Percentiles rank a stretch among this genome's conserved stretches.
Evolutionary conservation across 2,888 invertebrate species (phyloP).

Genomic region (Acanthosepion lycidas): DNA sequence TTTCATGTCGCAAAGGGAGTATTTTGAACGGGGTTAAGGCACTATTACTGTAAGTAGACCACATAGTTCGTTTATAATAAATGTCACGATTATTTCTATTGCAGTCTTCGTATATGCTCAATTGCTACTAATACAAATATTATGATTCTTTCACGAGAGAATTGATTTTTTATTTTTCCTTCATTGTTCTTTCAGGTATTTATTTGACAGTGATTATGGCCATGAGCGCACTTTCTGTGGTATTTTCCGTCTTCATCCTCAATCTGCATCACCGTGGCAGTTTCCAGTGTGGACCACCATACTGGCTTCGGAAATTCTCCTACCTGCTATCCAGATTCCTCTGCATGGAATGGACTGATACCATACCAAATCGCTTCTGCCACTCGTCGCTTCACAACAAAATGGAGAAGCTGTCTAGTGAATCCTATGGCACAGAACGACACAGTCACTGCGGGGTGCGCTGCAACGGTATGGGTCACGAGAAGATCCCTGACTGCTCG

Average conservation of each 20-base stretch:
- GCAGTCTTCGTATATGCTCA: no score
- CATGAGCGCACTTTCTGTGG: conserved; percentile 74
- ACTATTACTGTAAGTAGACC: no score
- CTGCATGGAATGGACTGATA: conserved; percentile 55
- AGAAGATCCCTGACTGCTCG: conserved; percentile 41
- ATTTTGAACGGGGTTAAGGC: no score
- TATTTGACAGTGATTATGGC: conserved; percentile 76
- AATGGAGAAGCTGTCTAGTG: conserved; percentile 41
- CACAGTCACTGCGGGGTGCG: conserved; percentile 43
- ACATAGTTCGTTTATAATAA: no score
- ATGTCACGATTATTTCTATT: no score
- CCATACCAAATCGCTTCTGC: conserved; percentile 36
- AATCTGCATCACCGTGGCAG: conserved; percentile 74
- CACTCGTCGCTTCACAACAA: conserved; percentile 42
- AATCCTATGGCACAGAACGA: conserved; percentile 46
- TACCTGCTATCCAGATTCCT: conserved; percentile 56
- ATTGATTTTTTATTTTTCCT: neutral
- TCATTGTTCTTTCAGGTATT: conserved; percentile 66
- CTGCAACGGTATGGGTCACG: conserved; percentile 49
- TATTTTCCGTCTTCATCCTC: conserved; percentile 75
- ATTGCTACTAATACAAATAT: neutral
- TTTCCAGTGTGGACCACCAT: conserved; percentile 66
- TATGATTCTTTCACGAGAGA: neutral
- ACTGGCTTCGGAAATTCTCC: conserved; percentile 66
- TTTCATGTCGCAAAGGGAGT: no score